Conservation (phyloP, 2,113 vertebrate species). For the Nansenia antarctica region DNA sequence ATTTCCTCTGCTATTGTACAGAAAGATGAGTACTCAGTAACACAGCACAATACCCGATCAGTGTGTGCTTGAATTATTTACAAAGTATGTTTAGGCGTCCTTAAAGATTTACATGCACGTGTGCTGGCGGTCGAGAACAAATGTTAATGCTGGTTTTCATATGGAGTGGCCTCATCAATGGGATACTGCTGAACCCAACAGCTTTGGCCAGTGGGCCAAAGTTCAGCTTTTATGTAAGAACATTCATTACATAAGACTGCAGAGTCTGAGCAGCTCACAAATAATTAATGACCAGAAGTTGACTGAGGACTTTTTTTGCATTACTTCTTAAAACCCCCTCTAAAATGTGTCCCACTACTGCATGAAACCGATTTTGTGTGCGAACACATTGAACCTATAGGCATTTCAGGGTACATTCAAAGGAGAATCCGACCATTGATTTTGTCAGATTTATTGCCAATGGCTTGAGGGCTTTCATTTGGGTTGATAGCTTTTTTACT, state of each 20-base stretch:
- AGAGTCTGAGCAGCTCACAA: conserved; percentile 75
- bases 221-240: conserved; percentile 80
- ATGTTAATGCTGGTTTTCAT: conserved; percentile 35
- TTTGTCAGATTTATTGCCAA: background rate
- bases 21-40: too few relatives aligned
- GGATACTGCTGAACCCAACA: conserved; percentile 62
- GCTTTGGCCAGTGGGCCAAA: conserved; percentile 72
- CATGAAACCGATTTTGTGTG: conserved; percentile 20
- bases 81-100: too few relatives aligned
- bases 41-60: background rate
- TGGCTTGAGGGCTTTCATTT: background rate
- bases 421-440: background rate
- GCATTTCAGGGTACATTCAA: conserved; percentile 13
- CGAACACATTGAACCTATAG: conserved; percentile 15
- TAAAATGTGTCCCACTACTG: background rate
- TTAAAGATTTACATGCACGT: too few relatives aligned
- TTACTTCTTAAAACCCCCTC: conserved; percentile 37
- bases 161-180: conserved; percentile 57
- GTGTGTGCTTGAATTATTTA: background rate
- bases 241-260: conserved; percentile 78
- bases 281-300: conserved; percentile 76
- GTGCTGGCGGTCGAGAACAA: background rate
- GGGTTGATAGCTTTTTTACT: background rate
- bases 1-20: too few relatives aligned
- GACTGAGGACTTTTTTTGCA: conserved; percentile 52